Conservation (phyloP, 1,140 invertebrate genomes). For the Musca vetustissima region DNA sequence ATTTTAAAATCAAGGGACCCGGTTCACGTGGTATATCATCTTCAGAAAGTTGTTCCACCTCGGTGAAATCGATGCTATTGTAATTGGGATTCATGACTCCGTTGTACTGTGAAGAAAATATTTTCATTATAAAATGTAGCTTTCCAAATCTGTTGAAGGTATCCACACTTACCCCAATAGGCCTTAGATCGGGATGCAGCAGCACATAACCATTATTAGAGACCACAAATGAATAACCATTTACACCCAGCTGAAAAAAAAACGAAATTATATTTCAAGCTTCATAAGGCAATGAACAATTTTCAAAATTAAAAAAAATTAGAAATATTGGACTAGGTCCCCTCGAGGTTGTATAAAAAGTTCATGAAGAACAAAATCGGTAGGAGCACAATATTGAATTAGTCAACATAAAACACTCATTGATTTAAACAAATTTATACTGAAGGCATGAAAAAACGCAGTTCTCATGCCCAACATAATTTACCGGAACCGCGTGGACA, state of each 20-base stretch:
- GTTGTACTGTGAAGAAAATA: conserved; percentile 32
- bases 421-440: too few species aligned
- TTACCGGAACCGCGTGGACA: too few species aligned
- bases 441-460: too few species aligned
- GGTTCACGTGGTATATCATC: conserved; percentile 57
- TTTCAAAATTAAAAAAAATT: too few species aligned
- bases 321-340: too few species aligned
- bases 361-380: too few species aligned
- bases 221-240: conserved; percentile 93
- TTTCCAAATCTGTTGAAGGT: not conserved
- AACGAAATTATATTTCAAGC: not conserved
- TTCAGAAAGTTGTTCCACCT: conserved; percentile 86
- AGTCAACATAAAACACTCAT: too few species aligned
- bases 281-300: too few species aligned
- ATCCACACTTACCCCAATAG: conserved; percentile 64
- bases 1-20: conserved; percentile 58
- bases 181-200: conserved; percentile 75
- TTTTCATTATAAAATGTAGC: too few species aligned
- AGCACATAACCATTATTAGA: conserved; percentile 95
- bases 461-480: too few species aligned
- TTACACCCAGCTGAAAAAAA: conserved; percentile 78
- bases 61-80: conserved; percentile 93
- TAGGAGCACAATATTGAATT: too few species aligned
- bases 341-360: too few species aligned
- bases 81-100: conserved; percentile 87